Conservation (phyloP, 2,113 vertebrate species). For the Vimba vimba region DNA sequence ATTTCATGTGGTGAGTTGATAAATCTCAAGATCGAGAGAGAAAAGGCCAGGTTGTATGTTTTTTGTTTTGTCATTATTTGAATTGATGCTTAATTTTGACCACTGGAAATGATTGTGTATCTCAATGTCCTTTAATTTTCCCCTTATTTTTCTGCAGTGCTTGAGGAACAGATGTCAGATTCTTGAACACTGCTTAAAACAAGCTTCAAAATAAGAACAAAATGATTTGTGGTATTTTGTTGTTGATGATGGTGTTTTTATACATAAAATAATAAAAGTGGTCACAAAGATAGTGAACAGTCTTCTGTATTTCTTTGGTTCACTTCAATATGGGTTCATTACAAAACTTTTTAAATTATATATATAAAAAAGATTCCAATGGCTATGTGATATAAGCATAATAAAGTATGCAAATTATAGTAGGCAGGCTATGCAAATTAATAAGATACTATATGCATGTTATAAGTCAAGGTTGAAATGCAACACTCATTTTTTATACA, state of each 20-base stretch:
- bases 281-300: background rate
- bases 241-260: background rate
- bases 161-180: slow-evolving; percentile 30
- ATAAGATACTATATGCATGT: too few species aligned
- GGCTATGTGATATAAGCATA: background rate
- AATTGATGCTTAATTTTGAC: background rate
- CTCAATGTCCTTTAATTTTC: background rate
- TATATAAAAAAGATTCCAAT: background rate
- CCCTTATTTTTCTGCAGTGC: slow-evolving; percentile 33
- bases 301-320: background rate
- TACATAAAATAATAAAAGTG: background rate
- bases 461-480: too few species aligned
- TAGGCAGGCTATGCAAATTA: too few species aligned
- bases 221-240: background rate
- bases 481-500: too few species aligned
- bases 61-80: too few species aligned
- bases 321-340: background rate
- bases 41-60: background rate
- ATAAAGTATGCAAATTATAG: background rate
- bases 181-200: slow-evolving; percentile 7
- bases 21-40: background rate
- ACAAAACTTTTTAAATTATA: background rate
- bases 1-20: slow-evolving; percentile 60
- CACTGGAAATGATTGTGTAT: background rate
- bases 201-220: background rate